A percentile compares a stretch with the other conserved stretches of the same genome.
These are phyloP conservation scores for Sisor rabdophorus DNA, from an alignment of 2,113 vertebrate genomes.

Conservation along the genomic window DNA sequence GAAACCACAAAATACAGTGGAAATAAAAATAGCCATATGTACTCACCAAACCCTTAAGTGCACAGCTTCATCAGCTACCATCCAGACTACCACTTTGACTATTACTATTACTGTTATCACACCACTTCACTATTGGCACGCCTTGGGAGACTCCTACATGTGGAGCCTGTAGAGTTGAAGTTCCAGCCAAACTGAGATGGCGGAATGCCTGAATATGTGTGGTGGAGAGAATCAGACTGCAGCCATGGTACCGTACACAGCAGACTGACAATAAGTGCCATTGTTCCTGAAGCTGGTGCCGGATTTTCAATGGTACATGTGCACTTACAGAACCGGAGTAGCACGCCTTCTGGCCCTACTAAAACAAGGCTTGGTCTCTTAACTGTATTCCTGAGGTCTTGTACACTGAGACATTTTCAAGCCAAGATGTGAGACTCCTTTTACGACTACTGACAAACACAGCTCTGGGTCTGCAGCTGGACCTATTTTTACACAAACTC, in stretches of 20 bases:
- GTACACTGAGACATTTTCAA: not conserved
- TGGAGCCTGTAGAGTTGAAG: conserved; percentile 14
- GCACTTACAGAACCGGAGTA: conserved; percentile 59
- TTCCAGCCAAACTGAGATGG: conserved; percentile 19
- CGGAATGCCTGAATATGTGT: conserved; percentile 30
- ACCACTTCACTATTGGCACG: too few relatives aligned
- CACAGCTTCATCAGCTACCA: not conserved
- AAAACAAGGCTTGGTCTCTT: conserved; percentile 10
- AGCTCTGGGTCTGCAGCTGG: conserved; percentile 26
- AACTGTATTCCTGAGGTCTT: conserved; percentile 8
- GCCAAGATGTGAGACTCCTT: not conserved
- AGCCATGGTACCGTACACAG: conserved; percentile 52
- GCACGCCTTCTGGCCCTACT: conserved; percentile 32
- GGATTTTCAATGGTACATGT: conserved; percentile 67
- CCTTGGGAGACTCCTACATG: conserved; percentile 10
- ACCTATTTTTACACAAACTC: conserved; percentile 32
- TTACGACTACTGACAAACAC: conserved; percentile 16
- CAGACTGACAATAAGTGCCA: conserved; percentile 66
- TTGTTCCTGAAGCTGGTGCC: conserved; percentile 59
- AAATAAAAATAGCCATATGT: not conserved
- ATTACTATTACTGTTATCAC: not conserved
- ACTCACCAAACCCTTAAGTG: conserved; percentile 29
- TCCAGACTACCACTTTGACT: not conserved
- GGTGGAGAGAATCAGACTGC: conserved; percentile 31
- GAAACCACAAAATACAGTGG: not conserved